Percentiles rank a stretch among this genome's conserved stretches.
These are phyloP conservation scores for Muntiacus reevesi DNA, from an alignment of 2,113 vertebrate genomes.

Conservation along the genomic window DNA sequence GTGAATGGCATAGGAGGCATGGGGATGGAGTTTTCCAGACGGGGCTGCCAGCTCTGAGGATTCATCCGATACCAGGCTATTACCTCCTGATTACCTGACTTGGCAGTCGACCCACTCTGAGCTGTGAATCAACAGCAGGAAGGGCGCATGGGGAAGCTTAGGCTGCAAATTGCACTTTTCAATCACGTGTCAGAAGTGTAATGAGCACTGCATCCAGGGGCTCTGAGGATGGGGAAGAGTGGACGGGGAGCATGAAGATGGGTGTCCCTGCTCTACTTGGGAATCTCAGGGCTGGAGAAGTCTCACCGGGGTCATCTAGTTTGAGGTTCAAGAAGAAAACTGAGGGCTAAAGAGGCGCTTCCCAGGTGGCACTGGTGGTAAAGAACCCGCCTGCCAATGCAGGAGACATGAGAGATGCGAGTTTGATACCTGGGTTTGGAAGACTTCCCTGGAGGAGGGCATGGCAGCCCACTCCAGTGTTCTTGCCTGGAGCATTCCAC, in stretches of 20 bases:
- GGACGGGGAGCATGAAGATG: background rate
- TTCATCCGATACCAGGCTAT: conserved; percentile 74
- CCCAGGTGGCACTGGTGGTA: background rate
- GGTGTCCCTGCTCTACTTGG: background rate
- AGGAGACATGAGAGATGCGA: background rate
- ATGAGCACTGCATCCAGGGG: conserved; percentile 38
- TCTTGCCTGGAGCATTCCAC: background rate
- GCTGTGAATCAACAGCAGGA: conserved; percentile 74
- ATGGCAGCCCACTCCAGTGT: background rate
- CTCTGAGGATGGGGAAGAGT: background rate
- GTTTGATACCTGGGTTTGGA: background rate
- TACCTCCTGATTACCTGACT: conserved; percentile 79
- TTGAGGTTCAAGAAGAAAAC: background rate
- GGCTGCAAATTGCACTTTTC: conserved; percentile 70
- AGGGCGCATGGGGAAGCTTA: conserved; percentile 62
- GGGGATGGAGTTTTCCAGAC: conserved; percentile 68
- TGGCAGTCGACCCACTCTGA: conserved; percentile 73
- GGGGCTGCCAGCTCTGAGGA: conserved; percentile 72
- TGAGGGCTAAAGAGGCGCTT: background rate
- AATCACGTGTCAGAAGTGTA: conserved; percentile 67
- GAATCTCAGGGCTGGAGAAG: background rate
- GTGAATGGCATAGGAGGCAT: conserved; percentile 59
- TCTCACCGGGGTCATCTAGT: background rate
- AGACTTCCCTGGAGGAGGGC: background rate
- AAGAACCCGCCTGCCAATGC: background rate